These are phyloP conservation scores for Drosophila diplacantha DNA, from an alignment of 2,888 invertebrate genomes.

Conservation along the genomic window DNA sequence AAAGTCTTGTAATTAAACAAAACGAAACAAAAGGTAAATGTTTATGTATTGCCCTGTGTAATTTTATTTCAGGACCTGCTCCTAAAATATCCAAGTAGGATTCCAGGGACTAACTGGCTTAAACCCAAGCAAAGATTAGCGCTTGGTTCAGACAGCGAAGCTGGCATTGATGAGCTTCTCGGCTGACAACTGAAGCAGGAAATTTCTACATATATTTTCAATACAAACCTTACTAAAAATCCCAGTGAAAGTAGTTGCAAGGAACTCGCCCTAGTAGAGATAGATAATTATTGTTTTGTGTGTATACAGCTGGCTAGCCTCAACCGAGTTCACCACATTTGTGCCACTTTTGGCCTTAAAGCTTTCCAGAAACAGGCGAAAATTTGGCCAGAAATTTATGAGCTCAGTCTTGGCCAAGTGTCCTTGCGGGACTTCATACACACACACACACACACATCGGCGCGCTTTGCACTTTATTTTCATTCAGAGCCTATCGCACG, in stretches of 20 bases:
- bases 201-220: background rate
- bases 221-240: background rate
- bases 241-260: background rate
- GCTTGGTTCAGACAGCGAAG: background rate
- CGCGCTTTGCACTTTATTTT: conserved; percentile 60
- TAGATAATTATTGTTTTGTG: background rate
- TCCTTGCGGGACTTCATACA: conserved; percentile 56
- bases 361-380: conserved; percentile 39
- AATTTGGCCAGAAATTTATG: conserved; percentile 59
- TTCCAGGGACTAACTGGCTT: background rate
- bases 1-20: background rate
- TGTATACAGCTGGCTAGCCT: conserved; percentile 12
- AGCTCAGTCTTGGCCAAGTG: conserved; percentile 47
- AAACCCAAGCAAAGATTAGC: background rate
- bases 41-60: background rate
- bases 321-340: background rate
- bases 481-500: conserved; percentile 34
- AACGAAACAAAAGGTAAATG: background rate
- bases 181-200: background rate
- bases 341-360: conserved; percentile 32
- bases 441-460: background rate
- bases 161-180: background rate
- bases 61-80: too few species aligned
- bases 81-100: background rate
- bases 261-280: background rate